Evolutionary conservation across 1,140 invertebrate genomes (phyloP).

Genomic region (Diuraphis noxia): DNA sequence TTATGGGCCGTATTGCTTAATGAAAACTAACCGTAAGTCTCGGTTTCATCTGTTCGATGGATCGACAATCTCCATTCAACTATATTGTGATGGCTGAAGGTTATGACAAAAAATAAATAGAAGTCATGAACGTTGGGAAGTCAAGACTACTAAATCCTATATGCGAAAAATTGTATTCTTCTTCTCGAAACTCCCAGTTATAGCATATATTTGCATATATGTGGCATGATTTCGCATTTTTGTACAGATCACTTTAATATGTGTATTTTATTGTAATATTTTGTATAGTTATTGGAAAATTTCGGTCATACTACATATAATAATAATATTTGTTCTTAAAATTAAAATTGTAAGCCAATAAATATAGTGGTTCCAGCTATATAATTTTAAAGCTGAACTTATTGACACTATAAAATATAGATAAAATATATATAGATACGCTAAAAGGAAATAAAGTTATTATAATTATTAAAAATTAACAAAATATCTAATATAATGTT

Average conservation of each 20-base stretch:
- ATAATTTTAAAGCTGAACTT: not conserved
- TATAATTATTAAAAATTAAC: too few relatives aligned
- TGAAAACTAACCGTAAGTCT: not conserved
- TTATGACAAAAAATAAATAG: not conserved
- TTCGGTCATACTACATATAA: too few relatives aligned
- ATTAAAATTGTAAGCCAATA: too few relatives aligned
- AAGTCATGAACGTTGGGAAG: not conserved
- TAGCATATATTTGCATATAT: not conserved
- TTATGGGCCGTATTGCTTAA: slow-evolving; percentile 1
- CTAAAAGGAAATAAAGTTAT: not conserved
- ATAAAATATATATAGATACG: too few relatives aligned
- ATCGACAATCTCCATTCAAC: slow-evolving; percentile 27
- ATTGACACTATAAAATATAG: not conserved
- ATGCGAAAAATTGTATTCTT: not conserved
- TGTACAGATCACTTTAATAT: too few relatives aligned
- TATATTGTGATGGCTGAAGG: not conserved
- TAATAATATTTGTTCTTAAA: too few relatives aligned
- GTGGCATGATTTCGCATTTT: too few relatives aligned
- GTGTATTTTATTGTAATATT: too few relatives aligned
- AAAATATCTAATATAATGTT: not conserved
- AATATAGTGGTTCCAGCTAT: too few relatives aligned
- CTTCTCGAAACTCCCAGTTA: not conserved
- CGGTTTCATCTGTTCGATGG: slow-evolving; percentile 7
- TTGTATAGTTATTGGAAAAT: too few relatives aligned
- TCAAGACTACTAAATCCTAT: not conserved